A percentile compares a stretch with the other conserved stretches of the same genome.
phyloP scores from a whole-genome alignment of 2,113 vertebrate genomes.

The Sapayoa aenigma region DNA sequence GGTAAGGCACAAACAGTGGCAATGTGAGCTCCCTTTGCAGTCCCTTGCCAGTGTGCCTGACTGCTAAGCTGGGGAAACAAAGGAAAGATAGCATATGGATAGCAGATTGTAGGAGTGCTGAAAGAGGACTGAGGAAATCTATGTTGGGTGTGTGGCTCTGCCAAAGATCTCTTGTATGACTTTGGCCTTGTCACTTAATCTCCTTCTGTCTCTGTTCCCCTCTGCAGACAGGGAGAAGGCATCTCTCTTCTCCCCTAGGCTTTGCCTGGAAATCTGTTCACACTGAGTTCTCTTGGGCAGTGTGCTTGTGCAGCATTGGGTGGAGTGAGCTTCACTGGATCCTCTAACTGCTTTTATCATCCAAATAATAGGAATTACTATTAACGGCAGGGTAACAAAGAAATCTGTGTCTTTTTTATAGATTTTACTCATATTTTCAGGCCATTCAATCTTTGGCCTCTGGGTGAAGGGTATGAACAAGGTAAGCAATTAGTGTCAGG shows the following conservation, averaged over 20 bases:
- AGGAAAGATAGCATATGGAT: slow-evolving; percentile 68
- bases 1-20: slow-evolving; percentile 61
- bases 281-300: background rate
- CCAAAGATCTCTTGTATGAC: slow-evolving; percentile 60
- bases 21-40: slow-evolving; percentile 31
- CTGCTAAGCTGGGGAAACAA: slow-evolving; percentile 56
- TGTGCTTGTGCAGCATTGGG: background rate
- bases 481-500: slow-evolving; percentile 48
- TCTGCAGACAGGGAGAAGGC: slow-evolving; percentile 17
- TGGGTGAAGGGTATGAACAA: slow-evolving; percentile 38
- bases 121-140: slow-evolving; percentile 60
- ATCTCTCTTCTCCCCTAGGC: slow-evolving; percentile 32
- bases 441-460: slow-evolving; percentile 46
- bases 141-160: slow-evolving; percentile 58
- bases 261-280: slow-evolving; percentile 48
- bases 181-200: slow-evolving; percentile 67
- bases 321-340: background rate
- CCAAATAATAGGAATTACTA: slow-evolving; percentile 20
- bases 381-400: slow-evolving; percentile 24
- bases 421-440: slow-evolving; percentile 50
- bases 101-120: slow-evolving; percentile 61
- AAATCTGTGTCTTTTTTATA: slow-evolving; percentile 26
- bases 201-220: slow-evolving; percentile 50
- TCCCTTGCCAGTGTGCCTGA: slow-evolving; percentile 55
- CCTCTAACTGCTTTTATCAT: background rate